Conservation (phyloP, 2,113 vertebrate genomes). For the Sapajus apella region DNA sequence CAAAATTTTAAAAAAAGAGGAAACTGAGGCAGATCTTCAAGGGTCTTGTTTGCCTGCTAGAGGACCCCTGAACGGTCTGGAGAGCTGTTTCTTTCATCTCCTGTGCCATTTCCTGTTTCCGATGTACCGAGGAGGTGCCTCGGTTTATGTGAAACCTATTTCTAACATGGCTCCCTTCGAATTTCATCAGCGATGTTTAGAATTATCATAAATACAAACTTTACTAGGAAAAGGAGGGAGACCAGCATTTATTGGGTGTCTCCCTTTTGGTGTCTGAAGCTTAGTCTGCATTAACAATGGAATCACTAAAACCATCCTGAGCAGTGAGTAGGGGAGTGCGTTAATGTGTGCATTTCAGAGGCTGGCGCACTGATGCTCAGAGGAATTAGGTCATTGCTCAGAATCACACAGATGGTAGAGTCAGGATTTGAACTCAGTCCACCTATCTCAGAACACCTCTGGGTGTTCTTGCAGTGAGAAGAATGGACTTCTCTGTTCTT, state of each 20-base stretch:
- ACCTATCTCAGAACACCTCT: neutral
- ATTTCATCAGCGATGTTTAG: no score
- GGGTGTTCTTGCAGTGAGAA: neutral
- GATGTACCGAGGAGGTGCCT: neutral
- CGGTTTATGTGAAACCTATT: neutral
- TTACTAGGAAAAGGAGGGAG: neutral
- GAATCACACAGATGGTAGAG: neutral
- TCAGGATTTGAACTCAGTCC: neutral
- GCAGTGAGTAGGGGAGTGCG: neutral
- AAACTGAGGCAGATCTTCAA: neutral
- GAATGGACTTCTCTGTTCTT: fast-evolving
- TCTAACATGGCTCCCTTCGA: neutral
- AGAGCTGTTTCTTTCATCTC: neutral
- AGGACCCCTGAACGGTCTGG: neutral
- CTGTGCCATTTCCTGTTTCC: neutral
- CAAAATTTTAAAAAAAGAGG: no score
- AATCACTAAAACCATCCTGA: no score
- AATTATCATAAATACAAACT: neutral
- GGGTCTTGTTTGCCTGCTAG: no score
- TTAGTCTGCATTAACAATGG: neutral
- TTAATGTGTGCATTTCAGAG: neutral
- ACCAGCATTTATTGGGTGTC: fast-evolving
- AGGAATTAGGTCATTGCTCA: neutral
- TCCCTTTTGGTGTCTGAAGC: neutral
- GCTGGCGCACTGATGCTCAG: no score